These are phyloP conservation scores for Tachysurus vachellii DNA, from an alignment of 2,113 vertebrate genomes.

Conservation along the genomic window DNA sequence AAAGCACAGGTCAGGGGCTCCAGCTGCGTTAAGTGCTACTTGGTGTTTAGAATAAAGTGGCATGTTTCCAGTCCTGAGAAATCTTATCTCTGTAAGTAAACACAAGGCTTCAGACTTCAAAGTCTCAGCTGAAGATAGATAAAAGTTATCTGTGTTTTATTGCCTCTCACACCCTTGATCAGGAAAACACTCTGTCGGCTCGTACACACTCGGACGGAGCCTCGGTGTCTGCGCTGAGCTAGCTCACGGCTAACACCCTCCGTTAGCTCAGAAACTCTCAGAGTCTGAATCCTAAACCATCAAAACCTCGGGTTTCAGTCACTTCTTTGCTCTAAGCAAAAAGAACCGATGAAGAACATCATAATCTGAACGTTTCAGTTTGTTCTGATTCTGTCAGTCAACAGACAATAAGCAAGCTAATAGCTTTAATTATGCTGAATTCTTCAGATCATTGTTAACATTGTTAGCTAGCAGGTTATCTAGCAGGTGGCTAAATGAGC, in stretches of 20 bases:
- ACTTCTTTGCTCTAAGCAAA: neutral
- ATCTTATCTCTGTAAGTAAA: conserved; percentile 53
- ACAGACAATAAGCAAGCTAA: neutral
- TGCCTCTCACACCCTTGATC: conserved; percentile 27
- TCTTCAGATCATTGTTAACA: neutral
- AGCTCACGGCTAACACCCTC: neutral
- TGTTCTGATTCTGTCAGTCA: neutral
- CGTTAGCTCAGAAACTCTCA: neutral
- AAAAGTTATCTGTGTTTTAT: conserved; percentile 40
- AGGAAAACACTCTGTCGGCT: conserved; percentile 1
- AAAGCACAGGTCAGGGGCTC: neutral
- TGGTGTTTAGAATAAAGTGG: conserved; percentile 34
- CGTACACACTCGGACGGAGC: conserved; percentile 20
- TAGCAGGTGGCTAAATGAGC: neutral
- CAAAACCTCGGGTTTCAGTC: neutral
- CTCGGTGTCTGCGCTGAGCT: conserved; percentile 14
- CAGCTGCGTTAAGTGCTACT: conserved; percentile 13
- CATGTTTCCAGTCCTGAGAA: conserved; percentile 34
- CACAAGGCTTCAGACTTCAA: conserved; percentile 49
- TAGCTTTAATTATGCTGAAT: neutral
- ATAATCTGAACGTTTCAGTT: neutral
- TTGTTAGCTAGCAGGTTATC: neutral
- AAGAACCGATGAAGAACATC: neutral
- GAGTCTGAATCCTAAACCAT: neutral
- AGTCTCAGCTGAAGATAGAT: conserved; percentile 7